These are phyloP conservation scores for Drosophila macrospina DNA, from an alignment of 2,888 invertebrate genomes.

Conservation along the genomic window DNA sequence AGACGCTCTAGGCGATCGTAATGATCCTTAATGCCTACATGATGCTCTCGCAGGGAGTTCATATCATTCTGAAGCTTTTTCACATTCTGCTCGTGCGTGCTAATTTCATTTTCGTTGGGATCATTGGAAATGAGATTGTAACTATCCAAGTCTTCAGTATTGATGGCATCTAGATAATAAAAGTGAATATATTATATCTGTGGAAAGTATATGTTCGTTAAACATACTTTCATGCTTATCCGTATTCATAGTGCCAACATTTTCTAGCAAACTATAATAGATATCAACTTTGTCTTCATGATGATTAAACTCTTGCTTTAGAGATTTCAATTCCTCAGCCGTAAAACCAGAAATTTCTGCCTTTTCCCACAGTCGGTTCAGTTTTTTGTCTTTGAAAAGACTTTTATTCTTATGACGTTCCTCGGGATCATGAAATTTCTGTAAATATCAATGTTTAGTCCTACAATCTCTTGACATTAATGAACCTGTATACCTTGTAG, in stretches of 20 bases:
- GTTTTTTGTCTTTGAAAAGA: constrained; percentile 94
- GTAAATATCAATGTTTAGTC: constrained; percentile 23
- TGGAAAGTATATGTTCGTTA: no score
- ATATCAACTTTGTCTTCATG: constrained; percentile 97
- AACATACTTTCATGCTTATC: constrained; percentile 89
- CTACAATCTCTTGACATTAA: no score
- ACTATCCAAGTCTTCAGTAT: constrained; percentile 90
- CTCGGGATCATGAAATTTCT: constrained; percentile 84
- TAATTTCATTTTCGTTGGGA: constrained; percentile 86
- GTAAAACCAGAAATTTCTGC: constrained; percentile 95
- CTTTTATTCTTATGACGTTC: constrained; percentile 90
- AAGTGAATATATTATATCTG: not conserved
- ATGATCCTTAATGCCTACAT: constrained; percentile 91
- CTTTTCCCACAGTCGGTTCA: constrained; percentile 95
- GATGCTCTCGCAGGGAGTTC: constrained; percentile 90
- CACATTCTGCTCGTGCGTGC: constrained; percentile 85
- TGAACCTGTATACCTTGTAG: constrained; percentile 70
- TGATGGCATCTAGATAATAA: constrained; percentile 88
- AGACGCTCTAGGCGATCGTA: constrained; percentile 91
- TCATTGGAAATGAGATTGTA: constrained; percentile 90
- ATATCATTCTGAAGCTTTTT: constrained; percentile 88
- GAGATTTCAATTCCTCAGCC: constrained; percentile 91
- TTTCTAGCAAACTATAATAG: constrained; percentile 92
- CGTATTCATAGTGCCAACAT: constrained; percentile 87
- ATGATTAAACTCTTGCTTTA: constrained; percentile 95